Evolutionary conservation across 1,140 invertebrate species (phyloP), one percentile per base, ranked within the genome.

Genomic region (Propsilocerus akamusi): DNA sequence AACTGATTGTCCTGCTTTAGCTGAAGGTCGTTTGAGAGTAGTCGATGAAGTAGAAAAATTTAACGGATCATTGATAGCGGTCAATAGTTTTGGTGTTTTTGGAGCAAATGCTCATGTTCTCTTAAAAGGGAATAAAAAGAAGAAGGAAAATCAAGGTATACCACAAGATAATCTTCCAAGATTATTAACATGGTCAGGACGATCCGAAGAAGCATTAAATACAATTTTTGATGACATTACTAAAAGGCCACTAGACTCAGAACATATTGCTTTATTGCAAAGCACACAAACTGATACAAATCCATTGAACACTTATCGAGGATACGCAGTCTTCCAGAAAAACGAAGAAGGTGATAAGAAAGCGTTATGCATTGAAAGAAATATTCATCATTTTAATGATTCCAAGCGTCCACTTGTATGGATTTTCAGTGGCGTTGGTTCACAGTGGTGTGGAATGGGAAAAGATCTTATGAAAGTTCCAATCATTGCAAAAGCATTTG

Each of bases 351-450:
- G n/a, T n/a, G n/a, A n/a, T n/a, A n/a, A n/a, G n/a, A n/a, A n/a
- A n/a, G n/a, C n/a, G n/a, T 56, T 59, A 51, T 52, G 51, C 69
- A 25, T 75, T 68, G 41, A 58, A 68, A 72, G 48, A 80, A 81
- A 78, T 73, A 68, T 28, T 54, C 65, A 65, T 26, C 58, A 65
- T 49, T 70, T 59, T 53, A 28, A 56, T 4, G 68, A 62, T 7
- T 57, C 57, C 20, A 64, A 60, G 50, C n/a, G 53, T 12, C 84
- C 86, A 14, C 68, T 95, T 0, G 91, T 86, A 74, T 90, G 84
- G 66, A 76, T 94, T 7, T 96, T 90, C 67, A 83, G 88, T 53
- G 89, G 89, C n/a, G n/a, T n/a, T n/a, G n/a, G n/a, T n/a, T n/a
- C n/a, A n/a, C n/a, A n/a, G n/a, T n/a, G n/a, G n/a, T n/a, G n/a